phyloP scores from a whole-genome alignment of 2,888 invertebrate genomes.

The Candidula unifasciata region DNA sequence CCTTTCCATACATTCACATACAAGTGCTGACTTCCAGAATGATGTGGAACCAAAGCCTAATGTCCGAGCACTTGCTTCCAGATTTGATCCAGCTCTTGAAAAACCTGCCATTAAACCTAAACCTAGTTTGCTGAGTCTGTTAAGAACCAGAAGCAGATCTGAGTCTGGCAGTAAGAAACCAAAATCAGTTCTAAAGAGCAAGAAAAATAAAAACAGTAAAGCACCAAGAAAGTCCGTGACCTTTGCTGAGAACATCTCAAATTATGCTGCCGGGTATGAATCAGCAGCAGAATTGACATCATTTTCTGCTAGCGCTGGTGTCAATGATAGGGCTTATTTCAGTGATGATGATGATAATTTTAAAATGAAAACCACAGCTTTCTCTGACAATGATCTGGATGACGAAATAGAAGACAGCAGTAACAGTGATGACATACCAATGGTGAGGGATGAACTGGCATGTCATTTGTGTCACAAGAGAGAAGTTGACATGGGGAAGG shows the following conservation, averaged over 20 bases:
- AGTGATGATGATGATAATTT: conserved; percentile 64
- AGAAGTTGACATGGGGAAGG: conserved; percentile 86
- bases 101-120: conserved; percentile 46
- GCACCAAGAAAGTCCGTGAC: conserved; percentile 87
- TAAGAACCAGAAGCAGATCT: conserved; percentile 68
- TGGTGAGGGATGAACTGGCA: conserved; percentile 81
- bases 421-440: conserved; percentile 63
- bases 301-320: conserved; percentile 40
- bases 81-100: conserved; percentile 61
- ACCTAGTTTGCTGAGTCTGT: background rate
- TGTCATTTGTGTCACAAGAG: conserved; percentile 94
- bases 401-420: conserved; percentile 63
- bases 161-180: conserved; percentile 68
- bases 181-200: conserved; percentile 71
- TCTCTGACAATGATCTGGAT: conserved; percentile 60
- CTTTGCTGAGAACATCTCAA: conserved; percentile 94
- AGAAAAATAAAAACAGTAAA: conserved; percentile 58
- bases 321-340: conserved; percentile 54
- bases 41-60: conserved; percentile 54
- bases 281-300: conserved; percentile 56
- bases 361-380: conserved; percentile 23
- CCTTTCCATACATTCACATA: background rate
- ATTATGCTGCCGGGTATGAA: conserved; percentile 84
- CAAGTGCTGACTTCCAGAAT: conserved; percentile 14
- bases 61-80: conserved; percentile 68